A percentile compares a stretch with the other conserved stretches of the same genome.
Evolutionary conservation across 2,888 invertebrate species (phyloP).

Genomic region (Noctua comes): DNA sequence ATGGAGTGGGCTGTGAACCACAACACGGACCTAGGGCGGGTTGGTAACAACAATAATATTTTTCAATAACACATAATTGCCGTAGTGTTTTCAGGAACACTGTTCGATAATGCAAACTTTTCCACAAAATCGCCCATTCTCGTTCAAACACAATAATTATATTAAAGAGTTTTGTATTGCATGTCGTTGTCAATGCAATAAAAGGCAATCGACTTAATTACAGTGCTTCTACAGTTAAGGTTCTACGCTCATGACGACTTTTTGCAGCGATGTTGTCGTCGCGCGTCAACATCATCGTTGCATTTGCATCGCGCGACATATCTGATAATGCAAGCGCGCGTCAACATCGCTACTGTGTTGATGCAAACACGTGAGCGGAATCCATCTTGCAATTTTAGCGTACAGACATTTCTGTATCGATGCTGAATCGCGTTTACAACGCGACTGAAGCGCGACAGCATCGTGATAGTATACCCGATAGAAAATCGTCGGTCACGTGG

Average conservation of each 20-base stretch:
- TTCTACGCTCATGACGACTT: neutral
- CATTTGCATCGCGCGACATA: too few species aligned
- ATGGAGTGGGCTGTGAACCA: too few species aligned
- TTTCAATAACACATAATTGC: conserved; percentile 13
- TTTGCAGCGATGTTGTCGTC: neutral
- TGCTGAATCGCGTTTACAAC: neutral
- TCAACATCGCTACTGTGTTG: too few species aligned
- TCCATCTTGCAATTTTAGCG: neutral
- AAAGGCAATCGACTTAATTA: conserved; percentile 68
- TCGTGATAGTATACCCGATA: neutral
- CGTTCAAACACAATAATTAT: conserved; percentile 61
- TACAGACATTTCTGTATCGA: neutral
- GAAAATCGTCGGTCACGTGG: neutral
- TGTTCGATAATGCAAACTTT: conserved; percentile 14
- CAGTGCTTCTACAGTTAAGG: conserved; percentile 51
- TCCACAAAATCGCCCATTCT: conserved; percentile 40
- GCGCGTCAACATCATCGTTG: too few species aligned
- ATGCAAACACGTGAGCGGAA: neutral
- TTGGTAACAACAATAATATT: neutral
- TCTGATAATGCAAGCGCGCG: too few species aligned
- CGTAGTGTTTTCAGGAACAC: conserved; percentile 11
- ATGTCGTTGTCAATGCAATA: conserved; percentile 68
- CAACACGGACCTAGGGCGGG: neutral
- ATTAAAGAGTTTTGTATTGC: conserved; percentile 63
- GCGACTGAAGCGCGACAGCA: neutral